phyloP scores from a whole-genome alignment of 2,888 invertebrate genomes.

The Drosophila flavopinicola region DNA sequence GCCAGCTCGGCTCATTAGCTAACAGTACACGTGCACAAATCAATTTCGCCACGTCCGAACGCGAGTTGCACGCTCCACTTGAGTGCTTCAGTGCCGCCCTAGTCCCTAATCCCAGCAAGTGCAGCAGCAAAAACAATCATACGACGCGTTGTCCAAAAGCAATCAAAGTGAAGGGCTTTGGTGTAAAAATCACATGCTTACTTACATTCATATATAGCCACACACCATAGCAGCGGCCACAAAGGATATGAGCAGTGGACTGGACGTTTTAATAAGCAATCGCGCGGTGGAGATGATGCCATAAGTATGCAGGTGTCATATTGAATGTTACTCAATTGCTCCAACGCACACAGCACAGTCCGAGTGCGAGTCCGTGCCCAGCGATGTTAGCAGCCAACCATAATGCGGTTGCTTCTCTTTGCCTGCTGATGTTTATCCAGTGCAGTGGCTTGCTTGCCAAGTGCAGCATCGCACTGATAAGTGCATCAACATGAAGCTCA shows the following conservation, averaged over 20 bases:
- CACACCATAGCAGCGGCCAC: constrained; percentile 2
- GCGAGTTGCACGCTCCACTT: constrained; percentile 30
- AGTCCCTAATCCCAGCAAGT: constrained; percentile 30
- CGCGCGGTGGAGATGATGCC: constrained; percentile 30
- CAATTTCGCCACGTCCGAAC: constrained; percentile 60
- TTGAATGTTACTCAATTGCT: constrained; percentile 37
- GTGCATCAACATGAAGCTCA: constrained; percentile 75
- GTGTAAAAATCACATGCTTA: constrained; percentile 41
- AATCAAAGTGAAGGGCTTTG: constrained; percentile 65
- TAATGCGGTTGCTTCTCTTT: constrained; percentile 43
- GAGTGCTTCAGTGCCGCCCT: constrained; percentile 26
- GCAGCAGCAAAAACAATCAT: constrained; percentile 65
- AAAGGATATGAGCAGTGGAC: constrained; percentile 8
- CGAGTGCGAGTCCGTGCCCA: background rate
- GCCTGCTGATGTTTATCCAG: constrained; percentile 66
- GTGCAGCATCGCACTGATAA: constrained; percentile 59
- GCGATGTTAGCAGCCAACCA: constrained; percentile 24
- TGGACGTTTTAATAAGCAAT: constrained; percentile 69
- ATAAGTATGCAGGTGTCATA: constrained; percentile 49
- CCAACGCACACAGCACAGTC: constrained; percentile 3
- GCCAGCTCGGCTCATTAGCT: constrained; percentile 64
- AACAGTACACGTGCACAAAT: constrained; percentile 75
- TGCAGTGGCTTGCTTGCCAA: constrained; percentile 61
- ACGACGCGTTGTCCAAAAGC: constrained; percentile 68
- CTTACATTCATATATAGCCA: background rate